phyloP scores from a whole-genome alignment of 2,797 vertebrate species.

The Sardinella longiceps region DNA sequence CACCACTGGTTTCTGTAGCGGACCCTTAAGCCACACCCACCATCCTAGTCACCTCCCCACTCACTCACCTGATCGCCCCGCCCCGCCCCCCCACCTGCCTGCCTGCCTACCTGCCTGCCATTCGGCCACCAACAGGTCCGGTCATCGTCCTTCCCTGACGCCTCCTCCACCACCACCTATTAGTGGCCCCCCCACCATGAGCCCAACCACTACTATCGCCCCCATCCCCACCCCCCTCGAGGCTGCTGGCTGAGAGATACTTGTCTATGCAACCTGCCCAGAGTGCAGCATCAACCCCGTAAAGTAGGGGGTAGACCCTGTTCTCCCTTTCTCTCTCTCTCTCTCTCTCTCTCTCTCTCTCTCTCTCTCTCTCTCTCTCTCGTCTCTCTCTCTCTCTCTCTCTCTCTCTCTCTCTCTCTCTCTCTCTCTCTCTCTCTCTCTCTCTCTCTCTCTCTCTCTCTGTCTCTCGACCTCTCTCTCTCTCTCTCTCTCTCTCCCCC shows the following conservation, averaged over 20 bases:
- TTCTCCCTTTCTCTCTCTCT: slow-evolving; percentile 67
- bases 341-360: slow-evolving; percentile 53
- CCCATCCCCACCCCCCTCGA: slow-evolving; percentile 67
- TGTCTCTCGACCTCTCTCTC: background rate
- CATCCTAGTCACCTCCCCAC: background rate
- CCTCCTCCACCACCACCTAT: background rate
- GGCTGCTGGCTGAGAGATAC: slow-evolving; percentile 98
- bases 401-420: slow-evolving; percentile 23
- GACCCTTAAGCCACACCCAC: slow-evolving; percentile 68
- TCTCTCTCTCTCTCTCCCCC: slow-evolving; percentile 53
- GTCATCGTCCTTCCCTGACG: background rate
- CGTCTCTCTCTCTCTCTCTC: too few relatives aligned
- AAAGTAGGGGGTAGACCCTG: slow-evolving; percentile 79
- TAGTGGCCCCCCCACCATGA: background rate
- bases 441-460: background rate
- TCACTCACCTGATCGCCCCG: background rate
- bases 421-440: background rate
- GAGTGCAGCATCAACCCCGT: slow-evolving; percentile 82
- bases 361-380: background rate
- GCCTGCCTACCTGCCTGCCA: background rate
- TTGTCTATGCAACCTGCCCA: slow-evolving; percentile 99
- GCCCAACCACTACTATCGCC: background rate
- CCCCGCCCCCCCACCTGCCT: background rate
- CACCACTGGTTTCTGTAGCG: slow-evolving; percentile 95
- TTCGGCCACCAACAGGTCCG: background rate